Evolutionary conservation across 2,888 invertebrate genomes (phyloP).

Genomic region (Epirrhoe tristata): DNA sequence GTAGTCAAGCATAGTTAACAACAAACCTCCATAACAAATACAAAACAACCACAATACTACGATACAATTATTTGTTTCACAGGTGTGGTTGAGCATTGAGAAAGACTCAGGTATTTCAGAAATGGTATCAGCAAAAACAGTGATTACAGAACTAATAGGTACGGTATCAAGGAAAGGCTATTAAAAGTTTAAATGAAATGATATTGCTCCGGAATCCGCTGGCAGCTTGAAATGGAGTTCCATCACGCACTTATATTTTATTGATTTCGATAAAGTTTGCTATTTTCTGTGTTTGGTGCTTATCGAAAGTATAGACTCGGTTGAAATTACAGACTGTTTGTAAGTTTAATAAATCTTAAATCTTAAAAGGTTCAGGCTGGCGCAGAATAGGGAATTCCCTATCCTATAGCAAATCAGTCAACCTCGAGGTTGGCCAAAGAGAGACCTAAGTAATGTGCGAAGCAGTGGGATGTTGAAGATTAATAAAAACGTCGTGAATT

Average conservation of each 20-base stretch:
- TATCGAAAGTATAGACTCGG: background rate
- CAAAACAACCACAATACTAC: background rate
- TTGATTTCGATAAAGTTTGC: background rate
- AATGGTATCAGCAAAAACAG: slow-evolving; percentile 11
- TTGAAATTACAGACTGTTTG: background rate
- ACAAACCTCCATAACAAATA: no score
- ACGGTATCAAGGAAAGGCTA: slow-evolving; percentile 7
- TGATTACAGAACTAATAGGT: background rate
- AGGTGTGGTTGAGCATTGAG: background rate
- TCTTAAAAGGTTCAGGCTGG: background rate
- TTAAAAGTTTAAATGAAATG: slow-evolving; percentile 9
- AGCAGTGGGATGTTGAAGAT: no score
- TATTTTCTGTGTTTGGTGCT: background rate
- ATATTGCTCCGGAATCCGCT: slow-evolving; percentile 6
- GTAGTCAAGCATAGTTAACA: no score
- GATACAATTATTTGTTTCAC: background rate
- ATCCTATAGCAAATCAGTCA: no score
- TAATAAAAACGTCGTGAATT: no score
- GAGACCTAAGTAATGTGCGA: no score
- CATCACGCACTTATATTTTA: slow-evolving; percentile 9
- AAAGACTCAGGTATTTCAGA: background rate
- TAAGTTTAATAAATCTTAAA: background rate
- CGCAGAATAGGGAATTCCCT: no score
- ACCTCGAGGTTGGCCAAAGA: no score
- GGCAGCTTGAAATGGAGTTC: slow-evolving; percentile 2